phyloP scores from a whole-genome alignment of 1,140 invertebrate species.

The Hyposmocoma kahamanoa region DNA sequence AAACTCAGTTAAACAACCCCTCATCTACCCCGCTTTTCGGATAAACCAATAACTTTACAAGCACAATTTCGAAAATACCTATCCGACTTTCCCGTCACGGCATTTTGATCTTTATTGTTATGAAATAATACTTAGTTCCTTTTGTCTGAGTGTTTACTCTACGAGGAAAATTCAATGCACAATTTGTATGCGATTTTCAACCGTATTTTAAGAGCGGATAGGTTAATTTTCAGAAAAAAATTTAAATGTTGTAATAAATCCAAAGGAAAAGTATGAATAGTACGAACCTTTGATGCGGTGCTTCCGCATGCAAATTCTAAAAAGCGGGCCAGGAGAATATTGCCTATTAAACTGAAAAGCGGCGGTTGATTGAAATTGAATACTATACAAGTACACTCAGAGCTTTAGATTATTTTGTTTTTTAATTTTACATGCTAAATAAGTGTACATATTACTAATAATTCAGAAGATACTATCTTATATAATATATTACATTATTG shows the following conservation, averaged over 20 bases:
- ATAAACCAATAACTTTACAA: slow-evolving; percentile 64
- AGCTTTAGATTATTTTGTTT: not conserved
- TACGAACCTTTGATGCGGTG: slow-evolving; percentile 67
- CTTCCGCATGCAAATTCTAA: slow-evolving; percentile 68
- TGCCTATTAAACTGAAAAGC: slow-evolving; percentile 35
- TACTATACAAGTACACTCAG: not conserved
- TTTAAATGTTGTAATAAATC: slow-evolving; percentile 9
- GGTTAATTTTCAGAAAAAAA: too few species aligned
- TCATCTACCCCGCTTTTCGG: slow-evolving; percentile 40
- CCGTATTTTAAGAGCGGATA: too few species aligned
- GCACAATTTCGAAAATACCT: too few species aligned
- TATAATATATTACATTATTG: too few species aligned
- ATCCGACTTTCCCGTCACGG: too few species aligned
- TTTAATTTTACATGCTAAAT: too few species aligned
- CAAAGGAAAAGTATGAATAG: slow-evolving; percentile 33
- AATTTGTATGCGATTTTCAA: not conserved
- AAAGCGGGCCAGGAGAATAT: slow-evolving; percentile 30
- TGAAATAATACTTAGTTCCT: too few species aligned
- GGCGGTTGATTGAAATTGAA: slow-evolving; percentile 10
- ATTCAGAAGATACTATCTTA: too few species aligned
- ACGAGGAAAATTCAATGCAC: not conserved
- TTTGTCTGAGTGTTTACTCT: too few species aligned
- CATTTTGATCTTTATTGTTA: too few species aligned
- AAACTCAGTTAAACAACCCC: slow-evolving; percentile 63
- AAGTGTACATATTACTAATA: too few species aligned